A percentile compares a stretch with the other conserved stretches of the same genome.
Conservation (phyloP, 2,113 vertebrate genomes). For the Anguilla rostrata region DNA sequence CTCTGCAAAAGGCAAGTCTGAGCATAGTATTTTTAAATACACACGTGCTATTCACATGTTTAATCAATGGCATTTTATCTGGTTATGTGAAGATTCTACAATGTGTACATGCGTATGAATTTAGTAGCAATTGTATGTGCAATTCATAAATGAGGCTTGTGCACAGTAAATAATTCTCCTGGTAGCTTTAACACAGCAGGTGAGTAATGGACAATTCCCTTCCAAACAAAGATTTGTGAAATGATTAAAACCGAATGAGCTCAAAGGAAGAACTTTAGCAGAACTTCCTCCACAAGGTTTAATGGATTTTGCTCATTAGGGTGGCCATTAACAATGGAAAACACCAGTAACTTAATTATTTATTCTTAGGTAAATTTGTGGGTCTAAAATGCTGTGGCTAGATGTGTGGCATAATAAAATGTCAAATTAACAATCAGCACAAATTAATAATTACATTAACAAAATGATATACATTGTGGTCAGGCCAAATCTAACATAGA, state of each 20-base stretch:
- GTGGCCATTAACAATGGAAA: background rate
- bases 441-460: background rate
- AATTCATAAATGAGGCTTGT: background rate
- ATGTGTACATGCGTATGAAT: background rate
- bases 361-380: background rate
- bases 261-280: background rate
- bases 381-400: background rate
- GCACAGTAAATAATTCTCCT: background rate
- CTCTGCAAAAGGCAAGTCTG: background rate
- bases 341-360: background rate
- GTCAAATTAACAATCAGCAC: background rate
- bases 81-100: background rate
- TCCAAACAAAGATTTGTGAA: background rate
- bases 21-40: too few relatives aligned
- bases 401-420: background rate
- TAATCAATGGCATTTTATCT: background rate
- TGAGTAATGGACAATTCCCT: background rate
- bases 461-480: too few relatives aligned
- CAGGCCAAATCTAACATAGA: too few relatives aligned
- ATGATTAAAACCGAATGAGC: background rate
- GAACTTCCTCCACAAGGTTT: background rate
- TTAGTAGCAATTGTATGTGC: background rate
- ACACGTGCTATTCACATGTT: background rate
- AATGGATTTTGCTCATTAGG: background rate
- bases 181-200: background rate